phyloP scores from a whole-genome alignment of 2,797 vertebrate genomes.

The Onychomys torridus region DNA sequence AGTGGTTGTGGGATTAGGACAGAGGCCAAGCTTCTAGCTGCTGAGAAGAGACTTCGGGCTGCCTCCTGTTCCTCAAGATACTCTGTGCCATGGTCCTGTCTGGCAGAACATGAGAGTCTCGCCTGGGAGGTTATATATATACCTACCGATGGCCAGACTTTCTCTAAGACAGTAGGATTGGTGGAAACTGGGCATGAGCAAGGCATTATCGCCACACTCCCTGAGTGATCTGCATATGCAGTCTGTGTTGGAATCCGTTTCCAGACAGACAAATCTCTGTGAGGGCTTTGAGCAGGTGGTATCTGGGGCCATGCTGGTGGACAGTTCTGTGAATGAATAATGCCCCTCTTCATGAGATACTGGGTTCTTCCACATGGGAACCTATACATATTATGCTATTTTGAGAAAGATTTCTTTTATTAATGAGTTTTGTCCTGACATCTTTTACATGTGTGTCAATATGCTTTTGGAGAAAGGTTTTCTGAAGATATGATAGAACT shows the following conservation, averaged over 20 bases:
- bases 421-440: background rate
- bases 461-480: background rate
- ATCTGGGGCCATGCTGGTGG: background rate
- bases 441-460: background rate
- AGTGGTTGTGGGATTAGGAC: background rate
- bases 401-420: background rate
- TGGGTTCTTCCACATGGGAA: background rate
- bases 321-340: background rate
- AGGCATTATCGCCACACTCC: background rate
- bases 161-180: background rate
- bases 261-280: background rate
- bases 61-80: background rate
- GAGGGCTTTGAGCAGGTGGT: background rate
- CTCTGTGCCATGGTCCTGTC: background rate
- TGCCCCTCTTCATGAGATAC: background rate
- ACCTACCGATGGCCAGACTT: background rate
- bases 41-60: background rate
- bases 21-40: background rate
- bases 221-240: background rate
- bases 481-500: background rate
- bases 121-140: background rate
- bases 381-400: background rate
- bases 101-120: background rate
- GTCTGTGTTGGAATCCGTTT: background rate
- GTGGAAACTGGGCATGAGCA: background rate